phyloP scores from a whole-genome alignment of 2,797 vertebrate genomes.

The Diceros bicornis region DNA sequence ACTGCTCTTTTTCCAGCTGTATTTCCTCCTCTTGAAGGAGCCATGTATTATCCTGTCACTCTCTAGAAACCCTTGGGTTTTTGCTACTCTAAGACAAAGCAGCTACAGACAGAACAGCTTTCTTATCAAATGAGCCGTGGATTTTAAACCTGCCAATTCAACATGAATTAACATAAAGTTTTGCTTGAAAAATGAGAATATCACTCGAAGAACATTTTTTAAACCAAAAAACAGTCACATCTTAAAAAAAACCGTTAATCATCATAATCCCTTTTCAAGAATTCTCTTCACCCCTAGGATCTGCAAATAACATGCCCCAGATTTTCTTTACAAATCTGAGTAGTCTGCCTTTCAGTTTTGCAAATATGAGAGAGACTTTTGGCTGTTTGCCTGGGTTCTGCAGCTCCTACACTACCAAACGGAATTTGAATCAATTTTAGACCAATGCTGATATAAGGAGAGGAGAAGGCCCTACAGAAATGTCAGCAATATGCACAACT shows the following conservation, averaged over 20 bases:
- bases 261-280: constrained; percentile 62
- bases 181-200: constrained; percentile 65
- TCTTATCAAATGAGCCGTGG: constrained; percentile 52
- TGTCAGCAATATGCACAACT: neutral
- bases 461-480: neutral
- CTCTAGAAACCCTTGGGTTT: neutral
- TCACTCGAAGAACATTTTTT: constrained; percentile 55
- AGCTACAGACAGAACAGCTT: constrained; percentile 12
- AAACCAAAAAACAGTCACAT: constrained; percentile 45
- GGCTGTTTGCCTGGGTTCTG: constrained; percentile 35
- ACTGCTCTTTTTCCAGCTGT: neutral
- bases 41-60: constrained; percentile 32
- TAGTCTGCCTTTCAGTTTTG: constrained; percentile 61
- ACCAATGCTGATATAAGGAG: neutral
- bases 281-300: constrained; percentile 29
- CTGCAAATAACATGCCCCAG: constrained; percentile 48
- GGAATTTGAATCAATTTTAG: neutral
- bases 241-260: constrained; percentile 52
- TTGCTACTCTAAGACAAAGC: constrained; percentile 16
- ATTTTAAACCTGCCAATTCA: constrained; percentile 67
- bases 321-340: constrained; percentile 62
- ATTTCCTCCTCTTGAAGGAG: neutral
- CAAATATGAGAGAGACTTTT: constrained; percentile 24
- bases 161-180: constrained; percentile 62
- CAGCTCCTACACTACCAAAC: neutral